Evolutionary conservation across 1,140 invertebrate genomes (phyloP), one percentile per base, ranked within the genome.

Genomic region (Aphaenogaster floridana): DNA sequence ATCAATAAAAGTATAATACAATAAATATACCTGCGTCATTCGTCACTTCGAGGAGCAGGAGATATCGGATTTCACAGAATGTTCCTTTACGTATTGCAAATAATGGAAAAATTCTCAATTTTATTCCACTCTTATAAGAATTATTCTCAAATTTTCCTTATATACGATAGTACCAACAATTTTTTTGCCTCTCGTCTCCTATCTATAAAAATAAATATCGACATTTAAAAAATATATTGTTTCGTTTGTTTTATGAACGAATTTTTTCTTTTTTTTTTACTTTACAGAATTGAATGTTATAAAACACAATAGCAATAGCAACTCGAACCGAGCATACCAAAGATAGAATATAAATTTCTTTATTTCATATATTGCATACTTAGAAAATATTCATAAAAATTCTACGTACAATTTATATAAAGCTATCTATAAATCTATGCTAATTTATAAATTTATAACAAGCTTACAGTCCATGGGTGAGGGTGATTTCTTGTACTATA

Each of bases 341-440:
- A 42, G 13, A 76, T 84, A 68, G 11, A 74, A 74, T 74, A 21
- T 21, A 28, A 2, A 2, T 42, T n/a, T 52, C 15, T 86, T 86
- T 86, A 79, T 86, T 66, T 50, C n/a, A 54, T 45, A 39, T 66
- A 48, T 86, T 79, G 13, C 66, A 57, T 61, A 76, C 15, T 74
- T 83, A 39, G 11, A 50, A 84, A 84, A 74, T 59, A 61, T 48
- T 48, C 21, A 59, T 61, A 39, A 59, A 28, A 28, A 28, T 0
- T 28, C 28, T 28, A 28, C 28, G 28, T 28, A 28, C 28, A 28
- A 34, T 81, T 45, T 61, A 54, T 76, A 74, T 89, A 84, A 28
- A 34, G n/a, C 71, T 89, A 80, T 45, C 54, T 74, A 79, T 83
- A 87, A 81, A 87, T 50, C 54, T 89, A 88, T 69, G 48, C 34